Base-by-base conservation (phyloP, 2,888 invertebrate genomes). In the Polyommatus icarus region DNA sequence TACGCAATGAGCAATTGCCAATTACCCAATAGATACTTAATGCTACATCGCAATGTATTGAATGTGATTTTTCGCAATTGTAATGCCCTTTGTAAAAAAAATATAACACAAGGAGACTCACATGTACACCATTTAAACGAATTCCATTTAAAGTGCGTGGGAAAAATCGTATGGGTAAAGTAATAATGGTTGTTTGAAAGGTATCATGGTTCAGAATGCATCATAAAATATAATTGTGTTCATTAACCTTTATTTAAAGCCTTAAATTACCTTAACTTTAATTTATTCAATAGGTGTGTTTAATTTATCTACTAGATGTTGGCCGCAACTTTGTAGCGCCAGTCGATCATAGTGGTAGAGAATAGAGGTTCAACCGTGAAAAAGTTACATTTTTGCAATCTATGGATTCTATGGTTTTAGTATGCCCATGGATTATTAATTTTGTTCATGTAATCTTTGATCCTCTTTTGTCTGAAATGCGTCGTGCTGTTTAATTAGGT, bases 41-140 rank as follows among this genome's bases (percentile, higher is more conserved):
- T 29, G 29, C 67, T 15, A 24, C 24, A 12, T 12, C 3, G 67
- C 20, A 61, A 61, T 61, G 12, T 67, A 67, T 67, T 67, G 67
- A 67, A 67, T 67, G 67, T 32, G 20, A 29, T 67, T 67, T 67
- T 67, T 32, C 67, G 15, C 29, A 67, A 67, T 67, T 67, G 67
- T 32, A n/a, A n/a, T 67, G 67, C 67, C 67, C 32, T 32, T 67
- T 67, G 67, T 67, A 67, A 67, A 29, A 54, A 54, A 67, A 67
- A 67, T 67, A 67, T 67, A 67, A 67, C 29, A 67, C 67, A 67
- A 67, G 67, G 67, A 67, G 67, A 67, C 67, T 67, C 67, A 29
- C 67, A 67, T 67, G 67, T 67, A 67, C 67, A 67, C 67, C 67
- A 15, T 67, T 32, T 67, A 32, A 67, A 67, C 67, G 67, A 67